Evolutionary conservation across 2,113 vertebrate genomes (phyloP).

Genomic region (Pollachius pollachius): DNA sequence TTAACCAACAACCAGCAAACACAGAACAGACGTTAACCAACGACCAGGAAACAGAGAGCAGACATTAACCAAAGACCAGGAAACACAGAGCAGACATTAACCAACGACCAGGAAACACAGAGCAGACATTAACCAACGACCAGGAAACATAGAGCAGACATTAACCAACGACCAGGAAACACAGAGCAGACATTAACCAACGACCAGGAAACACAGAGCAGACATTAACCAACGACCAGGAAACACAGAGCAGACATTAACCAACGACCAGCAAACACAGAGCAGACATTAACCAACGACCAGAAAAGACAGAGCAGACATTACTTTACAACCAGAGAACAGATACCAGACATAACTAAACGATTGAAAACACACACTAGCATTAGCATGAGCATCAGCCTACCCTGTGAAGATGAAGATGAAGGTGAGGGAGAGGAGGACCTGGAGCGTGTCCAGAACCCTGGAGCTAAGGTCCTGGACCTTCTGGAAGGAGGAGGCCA

Average conservation of each 20-base stretch:
- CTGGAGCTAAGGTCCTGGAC: neutral
- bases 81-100: conserved; percentile 25
- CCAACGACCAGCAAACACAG: neutral
- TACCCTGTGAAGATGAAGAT: conserved; percentile 39
- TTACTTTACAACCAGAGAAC: conserved; percentile 40
- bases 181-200: conserved; percentile 28
- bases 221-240: neutral
- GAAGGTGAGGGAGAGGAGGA: conserved; percentile 51
- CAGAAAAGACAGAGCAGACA: neutral
- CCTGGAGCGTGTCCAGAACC: conserved; percentile 26
- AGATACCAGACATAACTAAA: neutral
- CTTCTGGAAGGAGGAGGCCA: conserved; percentile 29
- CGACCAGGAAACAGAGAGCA: neutral
- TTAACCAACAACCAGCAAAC: neutral
- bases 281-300: neutral
- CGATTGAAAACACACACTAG: neutral
- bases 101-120: conserved; percentile 26
- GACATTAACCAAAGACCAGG: neutral
- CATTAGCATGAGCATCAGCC: neutral
- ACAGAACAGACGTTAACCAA: no score
- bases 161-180: no score
- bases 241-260: no score
- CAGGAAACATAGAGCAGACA: no score
- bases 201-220: conserved; percentile 24
- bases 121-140: neutral